Percentiles rank a stretch among this genome's conserved stretches.
Evolutionary conservation across 2,888 invertebrate species (phyloP).

Genomic region (Apodemia duryi): DNA sequence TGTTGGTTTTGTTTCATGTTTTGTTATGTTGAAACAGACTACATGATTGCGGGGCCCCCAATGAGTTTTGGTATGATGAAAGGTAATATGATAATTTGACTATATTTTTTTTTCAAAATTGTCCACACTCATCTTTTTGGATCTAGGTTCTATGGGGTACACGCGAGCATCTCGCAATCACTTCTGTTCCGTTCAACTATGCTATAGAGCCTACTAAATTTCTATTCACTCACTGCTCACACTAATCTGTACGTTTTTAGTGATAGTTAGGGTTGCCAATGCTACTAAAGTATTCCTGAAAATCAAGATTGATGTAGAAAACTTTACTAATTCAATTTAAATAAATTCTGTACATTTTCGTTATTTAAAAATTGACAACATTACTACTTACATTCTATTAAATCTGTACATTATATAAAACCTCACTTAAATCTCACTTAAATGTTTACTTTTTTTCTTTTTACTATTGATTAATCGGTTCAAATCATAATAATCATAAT

Average conservation of each 20-base stretch:
- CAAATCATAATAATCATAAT: too few species aligned
- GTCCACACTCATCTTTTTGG: conserved; percentile 55
- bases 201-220: conserved; percentile 59
- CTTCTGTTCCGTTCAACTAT: conserved; percentile 40
- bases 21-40: conserved; percentile 82
- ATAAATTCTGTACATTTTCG: not conserved
- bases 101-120: conserved; percentile 58
- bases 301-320: not conserved
- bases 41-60: conserved; percentile 88
- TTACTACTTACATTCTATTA: not conserved
- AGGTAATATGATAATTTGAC: conserved; percentile 82
- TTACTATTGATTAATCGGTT: too few species aligned
- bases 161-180: conserved; percentile 50
- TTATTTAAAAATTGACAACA: not conserved
- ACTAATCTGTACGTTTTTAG: conserved; percentile 41
- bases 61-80: conserved; percentile 92
- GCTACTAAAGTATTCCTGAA: conserved; percentile 20
- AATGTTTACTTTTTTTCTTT: too few species aligned
- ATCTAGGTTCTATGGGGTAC: conserved; percentile 47
- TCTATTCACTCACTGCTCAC: conserved; percentile 50
- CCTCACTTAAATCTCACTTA: too few species aligned
- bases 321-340: not conserved
- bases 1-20: conserved; percentile 85
- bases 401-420: too few species aligned
- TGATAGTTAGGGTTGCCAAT: conserved; percentile 30